A percentile compares a stretch with the other conserved stretches of the same genome.
Conservation (phyloP, 2,888 invertebrate genomes). For the Erpobdella octoculata region DNA sequence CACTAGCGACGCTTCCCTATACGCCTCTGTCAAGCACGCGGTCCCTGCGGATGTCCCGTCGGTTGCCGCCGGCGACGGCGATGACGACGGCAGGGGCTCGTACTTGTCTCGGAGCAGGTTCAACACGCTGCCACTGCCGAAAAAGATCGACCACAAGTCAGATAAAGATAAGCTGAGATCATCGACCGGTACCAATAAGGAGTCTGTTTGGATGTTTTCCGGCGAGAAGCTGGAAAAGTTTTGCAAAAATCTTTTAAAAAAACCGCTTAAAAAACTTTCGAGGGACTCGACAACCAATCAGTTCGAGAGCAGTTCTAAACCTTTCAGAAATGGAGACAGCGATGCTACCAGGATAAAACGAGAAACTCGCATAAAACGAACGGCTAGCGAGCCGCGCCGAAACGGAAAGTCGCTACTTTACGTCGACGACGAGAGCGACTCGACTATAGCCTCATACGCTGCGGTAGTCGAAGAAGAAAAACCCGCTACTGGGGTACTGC, state of each 20-base stretch:
- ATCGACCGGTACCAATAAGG: too few relatives aligned
- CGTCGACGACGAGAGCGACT: background rate
- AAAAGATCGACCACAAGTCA: background rate
- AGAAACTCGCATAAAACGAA: too few relatives aligned
- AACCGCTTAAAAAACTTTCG: background rate
- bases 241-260: slow-evolving; percentile 15
- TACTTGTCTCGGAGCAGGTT: background rate
- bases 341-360: too few relatives aligned
- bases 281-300: background rate
- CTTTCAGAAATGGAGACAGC: background rate
- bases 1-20: background rate
- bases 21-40: too few relatives aligned
- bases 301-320: background rate
- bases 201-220: slow-evolving; percentile 19
- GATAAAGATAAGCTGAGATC: background rate
- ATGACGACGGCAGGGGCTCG: background rate
- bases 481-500: background rate
- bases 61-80: background rate
- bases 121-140: slow-evolving; percentile 10
- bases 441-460: background rate
- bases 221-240: slow-evolving; percentile 18
- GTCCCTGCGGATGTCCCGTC: background rate
- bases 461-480: background rate
- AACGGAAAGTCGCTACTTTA: background rate
- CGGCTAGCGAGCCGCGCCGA: background rate